phyloP scores from a whole-genome alignment of 2,797 vertebrate genomes.

The Muraenolepis orangiensis region DNA sequence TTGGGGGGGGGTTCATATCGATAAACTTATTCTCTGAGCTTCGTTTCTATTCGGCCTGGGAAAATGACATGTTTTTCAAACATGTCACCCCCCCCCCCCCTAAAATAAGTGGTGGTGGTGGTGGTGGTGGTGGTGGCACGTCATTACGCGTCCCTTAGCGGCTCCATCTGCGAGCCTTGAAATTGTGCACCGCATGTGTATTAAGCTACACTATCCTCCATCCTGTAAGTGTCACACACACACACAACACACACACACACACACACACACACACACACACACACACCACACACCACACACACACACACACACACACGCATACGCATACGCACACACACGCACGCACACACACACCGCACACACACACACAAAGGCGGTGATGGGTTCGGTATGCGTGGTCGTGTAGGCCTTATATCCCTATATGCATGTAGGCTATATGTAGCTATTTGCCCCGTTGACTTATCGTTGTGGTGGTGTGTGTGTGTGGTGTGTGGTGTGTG shows the following conservation, averaged over 20 bases:
- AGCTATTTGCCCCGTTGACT: no score
- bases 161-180: constrained; percentile 26
- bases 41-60: constrained; percentile 4
- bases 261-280: no score
- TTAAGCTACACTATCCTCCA: constrained; percentile 15
- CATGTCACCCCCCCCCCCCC: constrained; percentile 34
- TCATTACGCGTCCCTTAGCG: constrained; percentile 36
- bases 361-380: no score
- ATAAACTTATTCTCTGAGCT: not conserved
- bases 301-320: not conserved
- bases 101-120: constrained; percentile 51
- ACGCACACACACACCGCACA: no score
- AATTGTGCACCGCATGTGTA: constrained; percentile 3
- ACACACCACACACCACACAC: not conserved
- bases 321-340: no score
- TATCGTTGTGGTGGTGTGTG: no score
- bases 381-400: no score
- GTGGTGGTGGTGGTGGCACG: constrained; percentile 51
- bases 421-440: no score
- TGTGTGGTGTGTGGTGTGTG: no score
- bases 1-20: constrained; percentile 8
- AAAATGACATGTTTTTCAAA: constrained; percentile 31
- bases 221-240: constrained; percentile 26
- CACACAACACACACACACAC: not conserved
- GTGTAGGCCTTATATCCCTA: no score